These are phyloP conservation scores for Toxotes lorentzi DNA, from an alignment of 2,797 vertebrate genomes.

Conservation along the genomic window DNA sequence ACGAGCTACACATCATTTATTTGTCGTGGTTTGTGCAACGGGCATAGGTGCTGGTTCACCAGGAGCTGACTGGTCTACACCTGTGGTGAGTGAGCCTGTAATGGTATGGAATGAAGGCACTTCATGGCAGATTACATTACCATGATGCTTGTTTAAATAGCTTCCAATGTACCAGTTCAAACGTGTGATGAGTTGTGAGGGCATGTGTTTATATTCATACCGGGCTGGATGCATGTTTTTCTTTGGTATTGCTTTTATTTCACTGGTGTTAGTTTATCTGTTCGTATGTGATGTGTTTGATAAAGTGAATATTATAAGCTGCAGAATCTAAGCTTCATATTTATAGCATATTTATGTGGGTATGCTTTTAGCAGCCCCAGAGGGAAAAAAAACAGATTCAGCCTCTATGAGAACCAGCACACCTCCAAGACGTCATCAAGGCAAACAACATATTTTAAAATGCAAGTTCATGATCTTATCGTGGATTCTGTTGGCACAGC, in stretches of 20 bases:
- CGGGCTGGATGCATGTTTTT: too few relatives aligned
- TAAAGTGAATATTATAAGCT: too few relatives aligned
- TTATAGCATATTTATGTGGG: too few relatives aligned
- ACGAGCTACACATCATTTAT: neutral
- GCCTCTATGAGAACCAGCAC: neutral
- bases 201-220: neutral
- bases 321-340: too few relatives aligned
- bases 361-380: neutral
- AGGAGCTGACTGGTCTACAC: neutral
- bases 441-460: neutral
- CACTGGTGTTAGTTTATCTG: too few relatives aligned
- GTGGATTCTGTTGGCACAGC: neutral
- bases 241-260: too few relatives aligned
- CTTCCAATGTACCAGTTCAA: neutral
- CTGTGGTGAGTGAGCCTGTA: too few relatives aligned
- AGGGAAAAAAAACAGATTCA: neutral
- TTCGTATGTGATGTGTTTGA: too few relatives aligned
- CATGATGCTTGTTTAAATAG: neutral
- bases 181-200: neutral
- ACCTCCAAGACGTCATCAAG: neutral
- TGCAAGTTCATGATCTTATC: neutral
- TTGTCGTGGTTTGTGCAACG: neutral
- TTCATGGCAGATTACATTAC: too few relatives aligned
- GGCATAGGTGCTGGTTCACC: neutral
- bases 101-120: too few relatives aligned